Conservation (phyloP, 2,888 invertebrate species). For the Polydrusus cervinus region DNA sequence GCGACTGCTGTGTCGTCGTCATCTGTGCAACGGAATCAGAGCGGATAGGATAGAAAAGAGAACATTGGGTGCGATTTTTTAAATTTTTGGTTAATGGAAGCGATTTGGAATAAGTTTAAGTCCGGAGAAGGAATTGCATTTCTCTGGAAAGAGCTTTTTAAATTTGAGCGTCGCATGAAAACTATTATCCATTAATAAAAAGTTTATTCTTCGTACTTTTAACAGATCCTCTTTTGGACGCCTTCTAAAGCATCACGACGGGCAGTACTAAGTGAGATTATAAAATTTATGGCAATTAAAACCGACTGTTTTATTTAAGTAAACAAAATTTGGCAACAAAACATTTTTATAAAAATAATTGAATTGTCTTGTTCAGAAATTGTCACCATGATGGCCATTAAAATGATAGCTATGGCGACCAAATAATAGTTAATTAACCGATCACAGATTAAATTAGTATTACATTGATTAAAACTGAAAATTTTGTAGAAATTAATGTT, state of each 20-base stretch:
- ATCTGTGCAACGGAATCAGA: slow-evolving; percentile 26
- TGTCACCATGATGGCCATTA: neutral
- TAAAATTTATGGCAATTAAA: too few relatives aligned
- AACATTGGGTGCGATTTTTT: slow-evolving; percentile 12
- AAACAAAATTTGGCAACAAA: too few relatives aligned
- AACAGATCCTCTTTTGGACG: too few relatives aligned
- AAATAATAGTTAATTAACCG: slow-evolving; percentile 17
- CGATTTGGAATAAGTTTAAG: slow-evolving; percentile 15
- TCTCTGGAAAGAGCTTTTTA: neutral
- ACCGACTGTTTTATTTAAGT: too few relatives aligned
- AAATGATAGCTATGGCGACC: slow-evolving; percentile 1
- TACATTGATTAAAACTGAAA: slow-evolving; percentile 29
- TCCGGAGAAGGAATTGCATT: neutral
- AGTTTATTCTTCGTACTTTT: too few relatives aligned
- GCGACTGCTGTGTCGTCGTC: neutral
- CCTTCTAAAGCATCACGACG: too few relatives aligned
- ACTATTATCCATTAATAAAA: too few relatives aligned
- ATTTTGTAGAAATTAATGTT: slow-evolving; percentile 28
- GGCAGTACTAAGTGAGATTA: too few relatives aligned
- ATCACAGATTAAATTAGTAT: slow-evolving; percentile 35
- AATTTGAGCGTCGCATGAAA: neutral
- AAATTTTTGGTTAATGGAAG: slow-evolving; percentile 19
- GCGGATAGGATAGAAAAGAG: slow-evolving; percentile 13
- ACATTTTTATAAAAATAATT: too few relatives aligned
- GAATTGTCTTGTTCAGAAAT: too few relatives aligned